Conservation (phyloP, 2,888 invertebrate genomes). For the Eucriotettix oculatus region DNA sequence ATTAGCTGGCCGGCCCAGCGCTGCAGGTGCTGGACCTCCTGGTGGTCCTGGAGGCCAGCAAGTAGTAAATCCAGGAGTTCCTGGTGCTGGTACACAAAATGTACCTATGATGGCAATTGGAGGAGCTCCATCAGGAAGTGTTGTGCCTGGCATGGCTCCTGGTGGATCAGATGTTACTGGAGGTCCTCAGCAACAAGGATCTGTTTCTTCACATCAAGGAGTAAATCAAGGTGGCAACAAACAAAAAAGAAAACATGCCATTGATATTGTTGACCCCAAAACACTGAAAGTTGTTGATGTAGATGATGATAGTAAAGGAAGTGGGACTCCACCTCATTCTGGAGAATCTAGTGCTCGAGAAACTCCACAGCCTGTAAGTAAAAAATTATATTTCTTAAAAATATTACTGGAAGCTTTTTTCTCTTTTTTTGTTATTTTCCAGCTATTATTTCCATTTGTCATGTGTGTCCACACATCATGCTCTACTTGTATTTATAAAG, state of each 20-base stretch:
- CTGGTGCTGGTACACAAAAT: not conserved
- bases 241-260: slow-evolving; percentile 8
- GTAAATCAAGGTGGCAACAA: not conserved
- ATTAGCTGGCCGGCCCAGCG: not conserved
- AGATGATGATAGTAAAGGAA: slow-evolving; percentile 3
- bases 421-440: not conserved
- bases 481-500: no score
- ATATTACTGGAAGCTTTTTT: not conserved
- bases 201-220: not conserved
- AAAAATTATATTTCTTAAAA: not conserved
- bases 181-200: not conserved
- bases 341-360: slow-evolving; percentile 14
- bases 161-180: not conserved
- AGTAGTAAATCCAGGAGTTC: not conserved
- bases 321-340: slow-evolving; percentile 10
- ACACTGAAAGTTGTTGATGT: slow-evolving; percentile 9
- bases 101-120: no score
- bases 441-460: no score
- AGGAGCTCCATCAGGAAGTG: no score
- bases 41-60: not conserved
- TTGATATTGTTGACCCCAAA: slow-evolving; percentile 13
- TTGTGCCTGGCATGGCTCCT: not conserved
- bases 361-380: slow-evolving; percentile 14
- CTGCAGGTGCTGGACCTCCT: not conserved
- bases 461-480: no score